Conservation (phyloP, 2,888 invertebrate species). For the Noctua janthina region DNA sequence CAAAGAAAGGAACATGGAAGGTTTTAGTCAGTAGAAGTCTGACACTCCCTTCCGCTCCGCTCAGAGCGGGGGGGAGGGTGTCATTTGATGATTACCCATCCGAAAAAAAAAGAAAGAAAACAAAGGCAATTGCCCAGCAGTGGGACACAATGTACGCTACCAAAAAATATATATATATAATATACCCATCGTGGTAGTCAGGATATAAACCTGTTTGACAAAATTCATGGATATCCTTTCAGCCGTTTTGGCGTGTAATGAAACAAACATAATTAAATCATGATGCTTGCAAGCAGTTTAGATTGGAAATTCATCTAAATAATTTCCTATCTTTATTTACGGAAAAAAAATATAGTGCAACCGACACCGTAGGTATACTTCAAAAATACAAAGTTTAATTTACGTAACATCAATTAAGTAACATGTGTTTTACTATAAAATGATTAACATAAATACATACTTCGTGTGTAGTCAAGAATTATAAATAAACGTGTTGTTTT, state of each 20-base stretch:
- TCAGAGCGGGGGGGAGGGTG: too few species aligned
- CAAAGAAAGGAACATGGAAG: too few species aligned
- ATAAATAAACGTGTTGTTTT: constrained; percentile 28
- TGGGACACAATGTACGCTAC: too few species aligned
- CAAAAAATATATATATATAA: too few species aligned
- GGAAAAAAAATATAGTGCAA: constrained; percentile 9
- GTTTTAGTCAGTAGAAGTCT: too few species aligned
- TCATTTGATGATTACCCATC: too few species aligned
- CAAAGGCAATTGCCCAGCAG: too few species aligned
- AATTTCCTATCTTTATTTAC: not conserved
- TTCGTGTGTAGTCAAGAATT: constrained; percentile 21
- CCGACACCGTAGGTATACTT: not conserved
- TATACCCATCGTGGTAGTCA: too few species aligned
- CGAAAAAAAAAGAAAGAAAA: too few species aligned
- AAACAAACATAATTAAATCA: not conserved
- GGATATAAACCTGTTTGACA: too few species aligned
- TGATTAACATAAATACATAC: constrained; percentile 32
- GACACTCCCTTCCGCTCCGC: too few species aligned
- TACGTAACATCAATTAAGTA: constrained; percentile 19
- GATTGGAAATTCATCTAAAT: not conserved
- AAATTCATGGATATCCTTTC: not conserved
- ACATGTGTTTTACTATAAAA: constrained; percentile 31
- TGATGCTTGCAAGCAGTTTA: not conserved
- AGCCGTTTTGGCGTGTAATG: not conserved
- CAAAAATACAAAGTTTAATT: constrained; percentile 33